phyloP scores from a whole-genome alignment of 2,797 vertebrate species.

The Acanthis flammea region DNA sequence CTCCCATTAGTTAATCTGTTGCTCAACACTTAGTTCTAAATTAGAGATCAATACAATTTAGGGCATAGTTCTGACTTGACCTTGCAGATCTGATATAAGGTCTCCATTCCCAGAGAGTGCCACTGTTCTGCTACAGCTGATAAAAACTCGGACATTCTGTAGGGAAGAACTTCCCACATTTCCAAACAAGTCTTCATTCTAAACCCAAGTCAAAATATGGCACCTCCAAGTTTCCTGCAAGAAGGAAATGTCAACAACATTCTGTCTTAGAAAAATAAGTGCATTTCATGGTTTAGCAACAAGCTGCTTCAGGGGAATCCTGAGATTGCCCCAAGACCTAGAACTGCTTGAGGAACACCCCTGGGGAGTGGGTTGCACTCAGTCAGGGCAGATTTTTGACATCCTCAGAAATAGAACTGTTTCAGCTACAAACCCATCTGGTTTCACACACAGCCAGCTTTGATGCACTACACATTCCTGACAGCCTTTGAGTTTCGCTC shows the following conservation, averaged over 20 bases:
- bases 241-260: background rate
- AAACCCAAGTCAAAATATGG: background rate
- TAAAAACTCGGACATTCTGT: background rate
- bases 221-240: background rate
- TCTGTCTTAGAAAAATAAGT: background rate
- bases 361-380: background rate
- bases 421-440: slow-evolving; percentile 15
- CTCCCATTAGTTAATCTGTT: background rate
- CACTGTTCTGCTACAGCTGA: background rate
- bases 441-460: slow-evolving; percentile 6
- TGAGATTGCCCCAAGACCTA: background rate
- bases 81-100: background rate
- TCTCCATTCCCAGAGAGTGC: background rate
- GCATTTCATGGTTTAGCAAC: background rate
- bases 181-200: background rate
- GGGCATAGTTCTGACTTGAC: background rate
- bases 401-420: background rate
- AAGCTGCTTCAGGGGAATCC: background rate
- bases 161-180: background rate
- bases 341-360: background rate
- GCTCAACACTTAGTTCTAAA: background rate
- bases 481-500: background rate
- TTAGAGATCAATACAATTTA: background rate
- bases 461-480: background rate
- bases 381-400: background rate